Evolutionary conservation across 2,113 vertebrate genomes (phyloP).

Genomic region (Cryptotis parvus): DNA sequence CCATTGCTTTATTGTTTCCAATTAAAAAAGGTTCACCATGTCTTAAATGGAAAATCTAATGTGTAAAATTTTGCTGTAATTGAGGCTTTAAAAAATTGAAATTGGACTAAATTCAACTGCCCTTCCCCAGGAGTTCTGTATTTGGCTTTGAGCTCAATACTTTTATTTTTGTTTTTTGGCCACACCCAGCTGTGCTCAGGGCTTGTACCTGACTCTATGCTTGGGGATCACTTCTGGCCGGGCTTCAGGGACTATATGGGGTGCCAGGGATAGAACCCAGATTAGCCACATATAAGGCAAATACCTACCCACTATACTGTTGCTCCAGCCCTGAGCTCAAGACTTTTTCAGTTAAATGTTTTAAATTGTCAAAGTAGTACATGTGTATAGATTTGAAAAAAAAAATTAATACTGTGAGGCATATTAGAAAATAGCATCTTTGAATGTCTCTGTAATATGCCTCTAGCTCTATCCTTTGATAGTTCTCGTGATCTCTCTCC

Average conservation of each 20-base stretch:
- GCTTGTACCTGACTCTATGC: too few relatives aligned
- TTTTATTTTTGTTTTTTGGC: too few relatives aligned
- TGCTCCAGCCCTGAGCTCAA: too few relatives aligned
- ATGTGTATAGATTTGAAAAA: neutral
- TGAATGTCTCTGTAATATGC: neutral
- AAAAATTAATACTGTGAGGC: neutral
- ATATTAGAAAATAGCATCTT: neutral
- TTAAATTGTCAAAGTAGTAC: neutral
- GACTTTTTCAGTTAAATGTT: slow-evolving; percentile 14
- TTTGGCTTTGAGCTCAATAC: neutral
- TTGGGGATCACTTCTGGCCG: too few relatives aligned
- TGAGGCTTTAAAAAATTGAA: neutral
- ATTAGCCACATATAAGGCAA: too few relatives aligned
- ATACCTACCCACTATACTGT: too few relatives aligned
- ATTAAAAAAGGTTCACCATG: slow-evolving; percentile 16
- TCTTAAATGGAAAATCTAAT: slow-evolving; percentile 22
- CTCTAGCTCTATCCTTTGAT: neutral
- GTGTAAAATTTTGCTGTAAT: slow-evolving; percentile 1
- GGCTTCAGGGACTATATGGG: too few relatives aligned
- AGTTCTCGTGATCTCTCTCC: neutral
- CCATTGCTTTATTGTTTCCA: too few relatives aligned
- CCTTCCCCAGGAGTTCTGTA: neutral
- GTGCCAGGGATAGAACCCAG: too few relatives aligned
- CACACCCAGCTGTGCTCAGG: too few relatives aligned
- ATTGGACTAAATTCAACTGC: too few relatives aligned